Percentiles rank a stretch among this genome's conserved stretches.
phyloP scores from a whole-genome alignment of 2,888 invertebrate genomes.

The Seira ritae region DNA sequence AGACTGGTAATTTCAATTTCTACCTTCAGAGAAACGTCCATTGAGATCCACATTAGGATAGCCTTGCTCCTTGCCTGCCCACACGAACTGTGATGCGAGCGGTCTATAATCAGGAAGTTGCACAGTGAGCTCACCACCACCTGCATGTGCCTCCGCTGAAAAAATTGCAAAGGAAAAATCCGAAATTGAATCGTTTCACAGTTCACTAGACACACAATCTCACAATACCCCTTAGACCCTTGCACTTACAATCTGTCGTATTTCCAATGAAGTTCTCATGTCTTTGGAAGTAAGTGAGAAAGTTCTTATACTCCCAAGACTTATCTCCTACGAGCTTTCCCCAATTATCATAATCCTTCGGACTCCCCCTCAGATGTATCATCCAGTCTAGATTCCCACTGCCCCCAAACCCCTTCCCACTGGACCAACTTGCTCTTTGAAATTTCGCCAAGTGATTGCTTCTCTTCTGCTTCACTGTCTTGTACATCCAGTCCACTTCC shows the following conservation, averaged over 20 bases:
- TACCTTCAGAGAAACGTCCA: conserved; percentile 65
- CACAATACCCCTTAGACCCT: not conserved
- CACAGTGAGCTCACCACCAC: conserved; percentile 43
- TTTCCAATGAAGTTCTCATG: conserved; percentile 48
- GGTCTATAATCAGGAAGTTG: conserved; percentile 59
- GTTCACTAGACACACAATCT: not conserved
- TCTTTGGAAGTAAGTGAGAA: conserved; percentile 43
- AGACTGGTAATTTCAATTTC: not conserved
- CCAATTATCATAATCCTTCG: conserved; percentile 58
- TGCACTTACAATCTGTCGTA: conserved; percentile 25
- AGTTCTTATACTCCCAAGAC: conserved; percentile 48
- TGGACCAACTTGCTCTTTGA: conserved; percentile 28
- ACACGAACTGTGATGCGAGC: conserved; percentile 60
- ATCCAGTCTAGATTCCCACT: conserved; percentile 53
- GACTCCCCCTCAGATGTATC: conserved; percentile 53
- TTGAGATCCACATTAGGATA: conserved; percentile 64
- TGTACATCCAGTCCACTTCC: conserved; percentile 77
- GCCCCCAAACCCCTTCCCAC: conserved; percentile 47
- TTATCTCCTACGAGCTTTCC: conserved; percentile 45
- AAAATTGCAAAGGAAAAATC: conserved; percentile 12
- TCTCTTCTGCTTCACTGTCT: conserved; percentile 77
- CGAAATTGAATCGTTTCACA: not conserved
- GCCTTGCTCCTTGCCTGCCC: conserved; percentile 63
- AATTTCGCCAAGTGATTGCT: no score
- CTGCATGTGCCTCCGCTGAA: conserved; percentile 6